Base-by-base conservation (phyloP, 2,113 vertebrate species). In the Elephantulus edwardii region DNA sequence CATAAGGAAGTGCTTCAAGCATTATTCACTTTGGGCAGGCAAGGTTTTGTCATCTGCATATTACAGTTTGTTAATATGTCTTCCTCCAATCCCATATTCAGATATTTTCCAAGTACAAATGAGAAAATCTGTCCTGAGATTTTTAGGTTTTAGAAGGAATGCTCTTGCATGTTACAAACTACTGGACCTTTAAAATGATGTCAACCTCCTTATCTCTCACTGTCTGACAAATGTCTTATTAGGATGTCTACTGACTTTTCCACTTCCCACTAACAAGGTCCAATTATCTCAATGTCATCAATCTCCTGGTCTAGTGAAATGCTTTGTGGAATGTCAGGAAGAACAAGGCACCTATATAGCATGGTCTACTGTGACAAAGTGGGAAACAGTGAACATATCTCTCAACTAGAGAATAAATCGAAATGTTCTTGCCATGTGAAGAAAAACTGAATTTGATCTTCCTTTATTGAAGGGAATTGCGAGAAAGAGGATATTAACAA, bases 381-480 rank as follows among this genome's bases (percentile, higher is more conserved):
- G 4, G 11, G 72, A 46, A 9, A 46, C 2, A 58, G 8, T 83
- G 48, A 82, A 22, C 0, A 38, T 38, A 50, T 42, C 35, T 10
- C 20, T 81, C 16, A 50, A 0, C 10, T 50, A 81, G n/a, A 50
- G 22, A 90, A 40, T 71, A 54, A 66, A 71, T 35, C 22, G 20
- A 16, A 80, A 42, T 22, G 8, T 71, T 90, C 26, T 88, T 71
- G 78, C 14, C n/a, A 60, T 79, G 20, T 92, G 17, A 88, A 88
- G 64, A 88, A 91, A 84, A 88, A 62, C 3, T 10, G 68, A 94
- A 70, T 16, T 77, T 46, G 0, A 42, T 80, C 26, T 14, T 83
- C 26, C 7, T 90, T n/a, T 82, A 80, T 24, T 66, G 60, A 89
- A 88, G 9, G 74, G n/a, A 89, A 89, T 44, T 81, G 1, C n/a